These are phyloP conservation scores for Bombus picipes DNA, from an alignment of 1,140 invertebrate species.

Conservation along the genomic window DNA sequence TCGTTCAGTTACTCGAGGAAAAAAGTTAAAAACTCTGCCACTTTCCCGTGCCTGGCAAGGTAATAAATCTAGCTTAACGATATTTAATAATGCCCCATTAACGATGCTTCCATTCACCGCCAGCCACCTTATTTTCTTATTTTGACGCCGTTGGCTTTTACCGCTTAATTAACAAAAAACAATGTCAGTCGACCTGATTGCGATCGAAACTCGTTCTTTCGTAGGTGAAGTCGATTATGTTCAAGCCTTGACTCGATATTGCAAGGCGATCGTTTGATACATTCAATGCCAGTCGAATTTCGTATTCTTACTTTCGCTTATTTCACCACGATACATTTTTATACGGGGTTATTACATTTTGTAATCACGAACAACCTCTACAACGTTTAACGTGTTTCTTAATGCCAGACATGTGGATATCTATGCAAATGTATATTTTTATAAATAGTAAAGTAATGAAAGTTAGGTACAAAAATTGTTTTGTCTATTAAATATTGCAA, in stretches of 20 bases:
- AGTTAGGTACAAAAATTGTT: too few relatives aligned
- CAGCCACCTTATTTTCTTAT: background rate
- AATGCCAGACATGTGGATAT: too few relatives aligned
- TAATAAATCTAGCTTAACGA: conserved; percentile 42
- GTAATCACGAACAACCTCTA: too few relatives aligned
- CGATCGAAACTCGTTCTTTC: background rate
- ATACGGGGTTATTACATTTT: too few relatives aligned
- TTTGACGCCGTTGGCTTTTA: background rate
- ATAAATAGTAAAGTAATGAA: too few relatives aligned
- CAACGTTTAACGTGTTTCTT: too few relatives aligned
- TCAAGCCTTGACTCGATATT: background rate
- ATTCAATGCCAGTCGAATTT: background rate
- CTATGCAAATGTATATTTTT: too few relatives aligned
- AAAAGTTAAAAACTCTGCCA: background rate
- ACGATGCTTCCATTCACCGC: conserved; percentile 12
- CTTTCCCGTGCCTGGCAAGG: too few relatives aligned
- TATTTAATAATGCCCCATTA: conserved; percentile 32
- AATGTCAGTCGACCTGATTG: background rate
- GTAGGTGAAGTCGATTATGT: background rate
- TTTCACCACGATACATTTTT: too few relatives aligned
- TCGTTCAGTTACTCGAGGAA: background rate
- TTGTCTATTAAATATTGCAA: too few relatives aligned
- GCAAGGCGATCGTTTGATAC: background rate
- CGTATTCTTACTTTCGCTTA: background rate
- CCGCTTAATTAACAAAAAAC: conserved; percentile 34